Base-by-base conservation (phyloP, 2,113 vertebrate species). In the Grammomys dolichurus region DNA sequence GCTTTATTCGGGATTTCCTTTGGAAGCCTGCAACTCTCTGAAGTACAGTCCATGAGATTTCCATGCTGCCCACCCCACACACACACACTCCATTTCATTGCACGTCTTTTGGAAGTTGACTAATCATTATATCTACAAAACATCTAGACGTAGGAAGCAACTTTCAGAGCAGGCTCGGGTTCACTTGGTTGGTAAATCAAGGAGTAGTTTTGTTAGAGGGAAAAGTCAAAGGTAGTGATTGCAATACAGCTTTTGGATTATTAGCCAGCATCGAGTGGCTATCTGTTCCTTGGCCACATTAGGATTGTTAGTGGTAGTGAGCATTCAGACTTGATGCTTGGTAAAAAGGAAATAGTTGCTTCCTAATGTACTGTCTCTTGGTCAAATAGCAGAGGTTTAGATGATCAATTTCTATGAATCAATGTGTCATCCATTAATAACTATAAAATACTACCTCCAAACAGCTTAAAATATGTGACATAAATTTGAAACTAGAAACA, bases 401-500 rank as follows among this genome's bases (percentile, higher is more conserved):
- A 88, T 22, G 60, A 88, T 82, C 85, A 70, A 76, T 67, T 93
- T 26, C 56, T 60, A 58, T 56, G 82, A 95, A 69, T 90, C 40
- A 93, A 90, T 48, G 26, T 1, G 20, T 87, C 90, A 36, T 24
- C 58, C 20, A 92, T 75, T 88, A 95, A 88, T 28, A 81, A 73
- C 17, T 90, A 56, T 91, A 89, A 94, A 89, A 91, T 67, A 87
- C 96, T 51, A 94, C n/a, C 33, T 91, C 75, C 86, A 14, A 60
- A 94, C 8, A 77, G 72, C 16, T 43, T 91, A 60, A 81, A 31
- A 6, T 88, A 2, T 46, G 16, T 60, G 3, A 78, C 69, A 82
- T 40, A 40, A 33, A 89, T 95, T 87, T 36, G 58, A 94, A 94
- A 82, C 91, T 48, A 93, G 88, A 95, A 96, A 26, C 60, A 54